phyloP scores from a whole-genome alignment of 2,797 vertebrate species.

The Dendrocincla fuliginosa region DNA sequence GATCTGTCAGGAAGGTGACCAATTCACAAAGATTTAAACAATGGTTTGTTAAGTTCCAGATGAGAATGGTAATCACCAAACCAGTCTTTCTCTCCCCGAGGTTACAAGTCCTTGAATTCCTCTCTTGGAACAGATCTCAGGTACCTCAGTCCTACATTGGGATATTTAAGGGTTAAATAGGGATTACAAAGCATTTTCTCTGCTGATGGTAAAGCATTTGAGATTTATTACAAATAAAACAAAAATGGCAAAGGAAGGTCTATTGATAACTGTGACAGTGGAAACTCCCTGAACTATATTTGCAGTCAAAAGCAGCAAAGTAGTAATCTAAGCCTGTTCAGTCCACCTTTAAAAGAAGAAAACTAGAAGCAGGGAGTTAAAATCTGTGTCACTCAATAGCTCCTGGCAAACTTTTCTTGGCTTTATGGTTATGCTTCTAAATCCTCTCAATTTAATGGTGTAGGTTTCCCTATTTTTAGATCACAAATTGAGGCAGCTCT shows the following conservation, averaged over 20 bases:
- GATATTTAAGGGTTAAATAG: neutral
- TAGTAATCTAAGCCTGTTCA: neutral
- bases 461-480: slow-evolving; percentile 68
- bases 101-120: neutral
- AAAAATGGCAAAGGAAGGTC: neutral
- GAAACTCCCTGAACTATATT: neutral
- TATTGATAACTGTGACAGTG: neutral
- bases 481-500: slow-evolving; percentile 16
- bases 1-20: neutral
- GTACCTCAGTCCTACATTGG: neutral
- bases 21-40: neutral
- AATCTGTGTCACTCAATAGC: slow-evolving; percentile 39
- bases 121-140: neutral
- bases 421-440: slow-evolving; percentile 60
- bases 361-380: slow-evolving; percentile 10
- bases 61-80: neutral
- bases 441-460: slow-evolving; percentile 51
- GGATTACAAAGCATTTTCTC: neutral
- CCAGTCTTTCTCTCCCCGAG: neutral
- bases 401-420: slow-evolving; percentile 41
- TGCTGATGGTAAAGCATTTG: neutral
- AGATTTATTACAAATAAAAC: neutral
- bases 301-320: neutral
- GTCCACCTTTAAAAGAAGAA: slow-evolving; percentile 47
- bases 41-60: neutral